These are phyloP conservation scores for Propsilocerus akamusi DNA, from an alignment of 1,140 invertebrate species.

Conservation along the genomic window DNA sequence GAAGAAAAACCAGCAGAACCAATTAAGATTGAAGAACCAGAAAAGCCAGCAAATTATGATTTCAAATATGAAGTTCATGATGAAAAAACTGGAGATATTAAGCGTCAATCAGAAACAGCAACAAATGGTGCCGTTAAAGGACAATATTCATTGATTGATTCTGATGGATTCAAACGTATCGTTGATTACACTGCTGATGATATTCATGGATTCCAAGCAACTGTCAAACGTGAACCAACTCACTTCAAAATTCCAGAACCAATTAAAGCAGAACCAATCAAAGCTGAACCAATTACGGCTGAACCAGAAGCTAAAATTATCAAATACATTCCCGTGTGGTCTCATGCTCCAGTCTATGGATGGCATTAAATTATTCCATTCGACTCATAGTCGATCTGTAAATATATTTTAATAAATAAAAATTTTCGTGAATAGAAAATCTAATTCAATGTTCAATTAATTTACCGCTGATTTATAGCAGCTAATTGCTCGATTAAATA, in stretches of 20 bases:
- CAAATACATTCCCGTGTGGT: no score
- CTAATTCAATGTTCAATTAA: no score
- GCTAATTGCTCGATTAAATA: no score
- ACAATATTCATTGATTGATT: slow-evolving; percentile 35
- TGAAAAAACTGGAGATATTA: slow-evolving; percentile 34
- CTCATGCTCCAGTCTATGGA: no score
- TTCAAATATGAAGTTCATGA: slow-evolving; percentile 33
- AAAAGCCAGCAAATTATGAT: slow-evolving; percentile 10
- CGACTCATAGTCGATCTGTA: no score
- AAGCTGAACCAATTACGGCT: no score
- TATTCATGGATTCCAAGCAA: slow-evolving; percentile 48
- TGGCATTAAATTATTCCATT: no score
- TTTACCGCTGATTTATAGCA: no score
- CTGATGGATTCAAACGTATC: slow-evolving; percentile 47
- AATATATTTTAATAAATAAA: no score
- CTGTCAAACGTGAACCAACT: slow-evolving; percentile 34
- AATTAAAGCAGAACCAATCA: no score
- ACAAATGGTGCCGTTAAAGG: slow-evolving; percentile 37
- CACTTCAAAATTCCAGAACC: slow-evolving; percentile 26
- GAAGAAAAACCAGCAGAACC: slow-evolving; percentile 1
- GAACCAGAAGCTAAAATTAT: no score
- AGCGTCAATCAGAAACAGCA: slow-evolving; percentile 36
- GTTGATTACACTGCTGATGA: slow-evolving; percentile 56
- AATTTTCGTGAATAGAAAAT: no score
- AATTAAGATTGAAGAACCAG: slow-evolving; percentile 3